These are phyloP conservation scores for Megaptera novaeangliae DNA, from an alignment of 2,113 vertebrate genomes.

Conservation along the genomic window DNA sequence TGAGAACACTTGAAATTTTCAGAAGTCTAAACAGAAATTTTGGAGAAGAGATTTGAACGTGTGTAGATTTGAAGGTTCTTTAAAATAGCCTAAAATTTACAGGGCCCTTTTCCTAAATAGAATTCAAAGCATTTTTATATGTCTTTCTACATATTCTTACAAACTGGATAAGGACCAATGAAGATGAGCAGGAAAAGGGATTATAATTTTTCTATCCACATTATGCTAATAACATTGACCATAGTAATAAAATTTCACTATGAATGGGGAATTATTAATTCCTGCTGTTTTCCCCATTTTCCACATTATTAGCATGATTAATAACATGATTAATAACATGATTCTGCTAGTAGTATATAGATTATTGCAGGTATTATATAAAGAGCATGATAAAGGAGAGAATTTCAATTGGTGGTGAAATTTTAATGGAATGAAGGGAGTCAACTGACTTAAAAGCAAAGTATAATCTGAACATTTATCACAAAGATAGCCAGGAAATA, in stretches of 20 bases:
- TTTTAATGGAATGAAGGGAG: slow-evolving; percentile 4
- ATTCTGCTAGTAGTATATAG: background rate
- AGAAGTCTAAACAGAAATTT: background rate
- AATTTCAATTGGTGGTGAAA: background rate
- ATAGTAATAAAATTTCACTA: background rate
- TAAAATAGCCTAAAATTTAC: background rate
- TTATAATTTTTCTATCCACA: background rate
- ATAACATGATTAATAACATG: background rate
- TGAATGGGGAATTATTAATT: background rate
- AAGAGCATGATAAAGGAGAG: background rate
- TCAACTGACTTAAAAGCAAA: slow-evolving; percentile 4
- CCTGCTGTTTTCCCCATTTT: background rate
- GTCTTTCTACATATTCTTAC: background rate
- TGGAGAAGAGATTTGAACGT: background rate
- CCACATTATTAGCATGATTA: background rate
- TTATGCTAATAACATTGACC: background rate
- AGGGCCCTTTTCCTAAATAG: background rate
- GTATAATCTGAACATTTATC: slow-evolving; percentile 1
- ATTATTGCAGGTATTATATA: background rate
- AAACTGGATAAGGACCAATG: background rate
- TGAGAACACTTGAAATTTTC: background rate
- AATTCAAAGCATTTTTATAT: background rate
- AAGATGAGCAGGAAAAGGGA: background rate
- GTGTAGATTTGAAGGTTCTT: background rate
- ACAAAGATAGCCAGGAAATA: background rate